Base-by-base conservation (phyloP, 1,140 invertebrate genomes). In the Maniola jurtina region DNA sequence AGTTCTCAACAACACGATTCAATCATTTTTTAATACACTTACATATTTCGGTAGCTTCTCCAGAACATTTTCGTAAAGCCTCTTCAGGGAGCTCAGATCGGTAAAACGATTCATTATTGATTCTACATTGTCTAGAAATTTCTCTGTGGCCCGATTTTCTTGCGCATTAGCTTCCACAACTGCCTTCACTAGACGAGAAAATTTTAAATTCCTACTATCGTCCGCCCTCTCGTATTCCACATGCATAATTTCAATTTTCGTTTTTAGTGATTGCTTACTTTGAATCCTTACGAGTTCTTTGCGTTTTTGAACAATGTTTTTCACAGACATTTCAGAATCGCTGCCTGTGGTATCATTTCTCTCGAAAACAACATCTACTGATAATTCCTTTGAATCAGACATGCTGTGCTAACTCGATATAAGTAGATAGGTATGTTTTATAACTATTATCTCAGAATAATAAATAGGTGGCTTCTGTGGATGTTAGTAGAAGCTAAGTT, bases 261-360 rank as follows among this genome's bases (percentile, higher is more conserved):
- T 63, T 68, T 52, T 68, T 68, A 68, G 61, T 40, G 55, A 62
- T 68, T 68, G 66, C 62, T 68, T 68, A 50, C 54, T 62, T 68
- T 57, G 58, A 68, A 58, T 59, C 54, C 58, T 66, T 56, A 65
- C 63, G 56, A 65, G 13, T 52, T 65, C 63, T 52, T 47, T 58
- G 42, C 62, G 56, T 38, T 48, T n/a, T 65, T 52, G 34, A 9
- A 0, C 54, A 8, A 42, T 25, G 52, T 40, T 52, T 65, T 36
- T 59, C 15, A 35, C 36, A 13, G 6, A 16, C 10, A 42, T 59
- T 54, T 59, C 25, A 10, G 38, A 25, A 58, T 65, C 14, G 5
- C 36, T 33, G 40, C n/a, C 16, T 6, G 4, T 59, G n/a, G 35
- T n/a, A 54, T 35, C 35, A 54, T 54, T 40, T 42, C 48, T 52